Conservation (phyloP, 2,797 vertebrate genomes). For the Microtus obscurus region DNA sequence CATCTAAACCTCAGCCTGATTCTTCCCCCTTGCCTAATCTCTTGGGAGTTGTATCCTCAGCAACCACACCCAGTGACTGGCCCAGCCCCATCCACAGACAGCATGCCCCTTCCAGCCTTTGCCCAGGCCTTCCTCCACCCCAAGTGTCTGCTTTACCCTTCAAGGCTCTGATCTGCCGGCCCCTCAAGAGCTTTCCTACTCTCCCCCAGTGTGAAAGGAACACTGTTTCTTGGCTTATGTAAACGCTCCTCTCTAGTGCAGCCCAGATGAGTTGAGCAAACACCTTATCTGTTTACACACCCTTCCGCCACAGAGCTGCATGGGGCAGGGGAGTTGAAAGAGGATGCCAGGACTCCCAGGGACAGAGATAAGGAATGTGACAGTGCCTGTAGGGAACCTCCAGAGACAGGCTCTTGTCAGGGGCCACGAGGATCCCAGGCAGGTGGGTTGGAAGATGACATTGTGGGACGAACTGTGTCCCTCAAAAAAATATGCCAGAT, state of each 20-base stretch:
- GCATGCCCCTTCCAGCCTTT: too few relatives aligned
- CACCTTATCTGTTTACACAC: not conserved
- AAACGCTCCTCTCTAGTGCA: not conserved
- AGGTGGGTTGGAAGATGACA: not conserved
- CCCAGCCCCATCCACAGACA: accelerated
- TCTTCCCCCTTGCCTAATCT: too few relatives aligned
- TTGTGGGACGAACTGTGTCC: accelerated
- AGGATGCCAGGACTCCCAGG: accelerated
- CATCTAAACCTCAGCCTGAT: not conserved
- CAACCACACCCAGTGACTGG: too few relatives aligned
- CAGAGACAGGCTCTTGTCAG: not conserved
- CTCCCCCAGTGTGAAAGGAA: not conserved
- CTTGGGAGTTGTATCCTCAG: not conserved
- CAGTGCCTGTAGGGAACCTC: not conserved
- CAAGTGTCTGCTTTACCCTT: not conserved
- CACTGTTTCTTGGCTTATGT: not conserved
- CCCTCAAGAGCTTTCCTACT: not conserved
- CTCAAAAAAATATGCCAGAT: accelerated
- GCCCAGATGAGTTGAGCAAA: not conserved
- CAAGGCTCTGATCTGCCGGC: not conserved
- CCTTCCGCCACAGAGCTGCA: accelerated
- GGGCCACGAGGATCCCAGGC: accelerated
- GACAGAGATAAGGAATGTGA: not conserved
- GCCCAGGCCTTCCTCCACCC: accelerated
- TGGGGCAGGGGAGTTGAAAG: accelerated